A percentile compares a stretch with the other conserved stretches of the same genome.
These are phyloP conservation scores for Enteromius radiatus DNA, from an alignment of 2,797 vertebrate species.

Conservation along the genomic window DNA sequence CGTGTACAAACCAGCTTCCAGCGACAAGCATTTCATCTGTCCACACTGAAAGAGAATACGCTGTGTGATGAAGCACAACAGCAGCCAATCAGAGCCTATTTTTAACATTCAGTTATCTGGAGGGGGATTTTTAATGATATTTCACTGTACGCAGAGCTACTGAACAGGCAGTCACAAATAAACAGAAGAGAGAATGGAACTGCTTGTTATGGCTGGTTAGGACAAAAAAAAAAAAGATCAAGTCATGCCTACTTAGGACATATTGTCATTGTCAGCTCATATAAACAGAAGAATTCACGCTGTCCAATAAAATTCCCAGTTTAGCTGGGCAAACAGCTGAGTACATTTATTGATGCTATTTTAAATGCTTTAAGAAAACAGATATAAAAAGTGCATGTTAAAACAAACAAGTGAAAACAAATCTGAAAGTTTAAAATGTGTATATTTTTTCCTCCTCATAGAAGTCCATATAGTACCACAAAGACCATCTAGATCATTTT, in stretches of 20 bases:
- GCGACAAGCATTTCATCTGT: conserved; percentile 12
- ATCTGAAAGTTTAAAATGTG: too few relatives aligned
- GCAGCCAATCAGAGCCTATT: conserved; percentile 4
- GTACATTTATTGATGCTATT: conserved; percentile 33
- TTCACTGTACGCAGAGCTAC: neutral
- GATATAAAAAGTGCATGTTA: neutral
- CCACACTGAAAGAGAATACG: neutral
- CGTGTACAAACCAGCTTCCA: conserved; percentile 1
- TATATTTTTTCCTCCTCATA: neutral
- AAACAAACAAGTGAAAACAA: neutral
- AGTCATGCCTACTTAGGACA: neutral
- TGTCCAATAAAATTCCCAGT: conserved; percentile 13
- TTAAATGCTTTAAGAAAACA: conserved; percentile 22
- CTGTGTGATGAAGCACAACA: neutral
- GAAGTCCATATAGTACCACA: neutral
- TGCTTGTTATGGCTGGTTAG: neutral
- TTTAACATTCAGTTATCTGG: neutral
- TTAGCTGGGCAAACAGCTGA: conserved; percentile 27
- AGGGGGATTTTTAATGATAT: conserved; percentile 7
- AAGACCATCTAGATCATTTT: too few relatives aligned
- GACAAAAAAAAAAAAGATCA: neutral
- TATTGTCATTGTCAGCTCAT: conserved; percentile 1
- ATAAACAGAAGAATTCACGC: neutral
- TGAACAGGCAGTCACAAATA: neutral
- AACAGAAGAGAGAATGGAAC: neutral